Evolutionary conservation across 64 coral and sea anemone genomes (phyloP).

Genomic region (Cladopsammia gracilis): DNA sequence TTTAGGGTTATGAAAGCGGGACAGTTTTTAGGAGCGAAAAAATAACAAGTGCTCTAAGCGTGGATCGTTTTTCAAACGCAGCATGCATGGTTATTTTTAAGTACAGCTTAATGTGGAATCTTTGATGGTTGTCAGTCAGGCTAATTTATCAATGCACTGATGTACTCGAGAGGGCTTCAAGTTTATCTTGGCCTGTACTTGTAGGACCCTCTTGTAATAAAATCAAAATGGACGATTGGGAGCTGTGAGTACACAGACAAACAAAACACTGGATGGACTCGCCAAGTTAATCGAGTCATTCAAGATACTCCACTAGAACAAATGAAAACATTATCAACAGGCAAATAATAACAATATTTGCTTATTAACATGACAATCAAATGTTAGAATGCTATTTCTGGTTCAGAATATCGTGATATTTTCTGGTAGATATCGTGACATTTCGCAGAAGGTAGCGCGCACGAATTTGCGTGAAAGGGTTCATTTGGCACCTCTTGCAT

Average conservation of each 20-base stretch:
- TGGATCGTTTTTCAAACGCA: neutral
- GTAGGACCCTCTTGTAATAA: too few relatives aligned
- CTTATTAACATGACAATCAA: neutral
- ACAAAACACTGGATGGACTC: neutral
- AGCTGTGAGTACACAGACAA: neutral
- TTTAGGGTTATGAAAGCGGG: too few relatives aligned
- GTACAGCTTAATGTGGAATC: neutral
- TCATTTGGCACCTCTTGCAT: too few relatives aligned
- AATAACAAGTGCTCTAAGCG: too few relatives aligned
- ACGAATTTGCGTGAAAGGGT: neutral
- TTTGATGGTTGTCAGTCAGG: neutral
- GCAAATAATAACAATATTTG: neutral
- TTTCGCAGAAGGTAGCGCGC: neutral
- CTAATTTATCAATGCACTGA: too few relatives aligned
- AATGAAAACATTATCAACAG: slow-evolving; percentile 27
- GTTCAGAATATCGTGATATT: neutral
- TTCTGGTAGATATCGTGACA: neutral
- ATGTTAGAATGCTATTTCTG: neutral
- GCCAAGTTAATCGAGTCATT: neutral
- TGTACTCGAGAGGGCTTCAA: too few relatives aligned
- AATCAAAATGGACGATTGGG: neutral
- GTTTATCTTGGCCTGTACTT: neutral
- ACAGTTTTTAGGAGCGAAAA: too few relatives aligned
- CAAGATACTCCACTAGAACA: slow-evolving; percentile 2
- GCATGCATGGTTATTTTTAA: neutral